Conservation (phyloP, 2,797 vertebrate genomes). For the Pantherophis vulpinus region DNA sequence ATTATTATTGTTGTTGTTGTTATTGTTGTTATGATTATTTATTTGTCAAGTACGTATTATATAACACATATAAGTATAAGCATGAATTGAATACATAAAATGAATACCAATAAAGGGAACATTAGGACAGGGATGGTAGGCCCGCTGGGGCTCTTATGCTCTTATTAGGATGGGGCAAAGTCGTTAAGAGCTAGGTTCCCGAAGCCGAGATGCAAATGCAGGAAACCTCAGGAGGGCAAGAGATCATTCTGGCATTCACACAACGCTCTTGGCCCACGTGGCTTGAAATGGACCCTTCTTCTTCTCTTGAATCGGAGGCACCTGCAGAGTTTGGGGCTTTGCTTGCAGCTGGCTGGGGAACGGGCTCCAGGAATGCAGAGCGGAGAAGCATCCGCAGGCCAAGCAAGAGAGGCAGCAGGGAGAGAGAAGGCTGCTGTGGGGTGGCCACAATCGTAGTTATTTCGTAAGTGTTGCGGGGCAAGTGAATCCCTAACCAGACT, state of each 20-base stretch:
- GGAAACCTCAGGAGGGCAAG: neutral
- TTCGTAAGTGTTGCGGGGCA: neutral
- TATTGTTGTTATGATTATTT: no score
- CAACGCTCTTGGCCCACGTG: neutral
- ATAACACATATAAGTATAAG: no score
- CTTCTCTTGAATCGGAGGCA: neutral
- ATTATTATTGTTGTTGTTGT: no score
- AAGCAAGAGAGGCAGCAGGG: neutral
- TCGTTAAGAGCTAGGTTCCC: neutral
- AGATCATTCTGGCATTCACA: neutral
- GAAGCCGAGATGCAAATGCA: neutral
- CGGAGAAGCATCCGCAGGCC: neutral
- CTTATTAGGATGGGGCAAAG: neutral
- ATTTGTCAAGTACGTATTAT: no score
- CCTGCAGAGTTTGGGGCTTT: neutral
- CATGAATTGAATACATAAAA: no score
- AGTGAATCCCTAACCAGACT: neutral
- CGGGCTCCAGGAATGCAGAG: neutral
- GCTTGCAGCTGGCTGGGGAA: neutral
- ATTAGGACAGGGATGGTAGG: neutral
- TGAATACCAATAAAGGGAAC: no score
- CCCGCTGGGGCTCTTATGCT: no score
- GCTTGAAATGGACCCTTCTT: neutral
- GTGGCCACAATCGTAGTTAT: neutral
- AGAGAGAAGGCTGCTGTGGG: neutral